Percentiles rank a stretch among this genome's conserved stretches.
Evolutionary conservation across 1,140 invertebrate genomes (phyloP).

Genomic region (Sogatella furcifera): DNA sequence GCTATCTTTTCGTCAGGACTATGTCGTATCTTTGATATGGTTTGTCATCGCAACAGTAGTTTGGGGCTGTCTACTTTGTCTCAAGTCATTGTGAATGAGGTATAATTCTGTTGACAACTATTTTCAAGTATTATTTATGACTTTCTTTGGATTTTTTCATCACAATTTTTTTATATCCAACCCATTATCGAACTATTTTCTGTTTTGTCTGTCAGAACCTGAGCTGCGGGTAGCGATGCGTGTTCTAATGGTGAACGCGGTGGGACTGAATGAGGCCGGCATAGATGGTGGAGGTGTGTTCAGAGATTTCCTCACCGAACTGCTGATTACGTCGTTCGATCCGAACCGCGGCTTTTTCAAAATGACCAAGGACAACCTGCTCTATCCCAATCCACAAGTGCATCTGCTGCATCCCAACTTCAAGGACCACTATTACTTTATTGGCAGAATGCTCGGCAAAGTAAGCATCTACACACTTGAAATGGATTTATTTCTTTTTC

Average conservation of each 20-base stretch:
- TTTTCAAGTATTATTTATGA: too few species aligned
- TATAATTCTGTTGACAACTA: too few species aligned
- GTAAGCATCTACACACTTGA: conserved; percentile 37
- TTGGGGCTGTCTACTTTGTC: too few species aligned
- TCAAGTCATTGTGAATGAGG: too few species aligned
- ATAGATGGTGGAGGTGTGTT: conserved; percentile 94
- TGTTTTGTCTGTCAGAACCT: conserved; percentile 50
- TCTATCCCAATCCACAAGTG: conserved; percentile 93
- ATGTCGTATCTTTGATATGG: too few species aligned
- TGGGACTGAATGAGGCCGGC: conserved; percentile 86
- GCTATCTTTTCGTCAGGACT: too few species aligned
- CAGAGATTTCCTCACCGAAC: conserved; percentile 81
- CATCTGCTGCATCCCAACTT: conserved; percentile 73
- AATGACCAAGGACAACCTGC: conserved; percentile 80
- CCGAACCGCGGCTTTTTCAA: conserved; percentile 92
- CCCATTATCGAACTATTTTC: neutral
- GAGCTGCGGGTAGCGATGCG: conserved; percentile 75
- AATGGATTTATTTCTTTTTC: too few species aligned
- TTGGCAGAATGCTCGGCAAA: conserved; percentile 91
- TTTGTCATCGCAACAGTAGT: too few species aligned
- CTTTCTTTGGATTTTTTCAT: too few species aligned
- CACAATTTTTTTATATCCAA: too few species aligned
- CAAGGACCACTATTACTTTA: conserved; percentile 87
- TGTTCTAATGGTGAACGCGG: conserved; percentile 81
- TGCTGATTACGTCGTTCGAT: conserved; percentile 92